phyloP scores from a whole-genome alignment of 53 echinoderm and acorn worm genomes.

The Echinarachnius parma region DNA sequence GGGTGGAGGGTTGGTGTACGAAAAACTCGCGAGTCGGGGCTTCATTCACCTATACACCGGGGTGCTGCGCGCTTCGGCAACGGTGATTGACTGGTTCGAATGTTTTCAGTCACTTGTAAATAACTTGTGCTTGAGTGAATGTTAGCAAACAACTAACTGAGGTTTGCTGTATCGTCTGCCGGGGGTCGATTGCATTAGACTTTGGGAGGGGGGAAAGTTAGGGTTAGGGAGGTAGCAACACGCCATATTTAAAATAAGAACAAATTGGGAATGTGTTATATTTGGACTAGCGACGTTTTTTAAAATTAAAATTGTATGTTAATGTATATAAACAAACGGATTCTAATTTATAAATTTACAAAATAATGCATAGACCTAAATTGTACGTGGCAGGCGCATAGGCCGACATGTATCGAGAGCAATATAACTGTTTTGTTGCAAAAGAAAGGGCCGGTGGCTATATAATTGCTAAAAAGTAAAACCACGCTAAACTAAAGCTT shows the following conservation, averaged over 20 bases:
- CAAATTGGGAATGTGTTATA: neutral
- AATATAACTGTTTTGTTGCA: constrained; percentile 17
- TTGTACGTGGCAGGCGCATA: neutral
- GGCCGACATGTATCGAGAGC: neutral
- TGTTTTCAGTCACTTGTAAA: constrained; percentile 51
- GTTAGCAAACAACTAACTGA: constrained; percentile 48
- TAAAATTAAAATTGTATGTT: no score
- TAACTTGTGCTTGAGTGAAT: constrained; percentile 52
- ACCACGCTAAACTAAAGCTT: constrained; percentile 24
- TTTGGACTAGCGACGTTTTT: no score
- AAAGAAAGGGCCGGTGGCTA: constrained; percentile 22
- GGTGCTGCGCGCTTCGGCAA: neutral
- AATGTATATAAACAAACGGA: no score
- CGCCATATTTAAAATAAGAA: constrained; percentile 30
- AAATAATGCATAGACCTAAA: no score
- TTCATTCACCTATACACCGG: no score
- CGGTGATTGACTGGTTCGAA: constrained; percentile 48
- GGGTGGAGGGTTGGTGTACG: constrained; percentile 36
- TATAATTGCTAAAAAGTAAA: constrained; percentile 31
- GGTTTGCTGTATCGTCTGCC: constrained; percentile 44
- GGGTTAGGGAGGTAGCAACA: no score
- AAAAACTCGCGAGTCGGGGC: constrained; percentile 14
- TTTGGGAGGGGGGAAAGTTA: no score
- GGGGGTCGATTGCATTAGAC: constrained; percentile 18
- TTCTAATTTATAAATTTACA: no score